Conservation (phyloP, 2,113 vertebrate species). For the Gymnarchus niloticus region DNA sequence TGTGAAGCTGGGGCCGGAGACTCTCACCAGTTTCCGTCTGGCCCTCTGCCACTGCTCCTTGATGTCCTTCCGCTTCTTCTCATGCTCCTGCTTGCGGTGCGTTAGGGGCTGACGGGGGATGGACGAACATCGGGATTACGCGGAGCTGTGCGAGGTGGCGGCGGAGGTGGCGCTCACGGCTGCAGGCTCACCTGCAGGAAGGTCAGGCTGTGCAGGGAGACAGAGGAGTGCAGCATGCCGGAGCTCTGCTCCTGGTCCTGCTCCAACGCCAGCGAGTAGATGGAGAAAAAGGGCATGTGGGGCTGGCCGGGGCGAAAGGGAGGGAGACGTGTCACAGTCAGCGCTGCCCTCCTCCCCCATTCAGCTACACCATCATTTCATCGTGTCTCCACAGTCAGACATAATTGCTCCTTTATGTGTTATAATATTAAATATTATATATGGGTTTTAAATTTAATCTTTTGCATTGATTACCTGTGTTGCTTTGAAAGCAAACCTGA, state of each 20-base stretch:
- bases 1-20: neutral
- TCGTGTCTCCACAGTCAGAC: too few species aligned
- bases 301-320: neutral
- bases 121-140: too few species aligned
- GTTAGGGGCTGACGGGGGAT: constrained; percentile 66
- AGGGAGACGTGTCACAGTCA: neutral
- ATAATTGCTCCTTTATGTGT: too few species aligned
- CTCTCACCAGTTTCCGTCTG: constrained; percentile 81
- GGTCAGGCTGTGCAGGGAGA: constrained; percentile 77
- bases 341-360: neutral
- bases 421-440: too few species aligned
- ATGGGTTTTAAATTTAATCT: too few species aligned
- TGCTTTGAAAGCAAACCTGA: neutral
- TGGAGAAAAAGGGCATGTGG: constrained; percentile 50
- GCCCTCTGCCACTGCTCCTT: constrained; percentile 92
- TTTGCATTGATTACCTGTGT: too few species aligned
- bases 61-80: constrained; percentile 87
- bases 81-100: constrained; percentile 77
- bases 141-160: too few species aligned
- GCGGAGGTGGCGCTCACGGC: neutral
- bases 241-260: constrained; percentile 83
- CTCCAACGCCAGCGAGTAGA: constrained; percentile 85
- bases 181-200: constrained; percentile 75
- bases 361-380: neutral
- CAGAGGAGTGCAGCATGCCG: constrained; percentile 65